Evolutionary conservation across 1,140 invertebrate species (phyloP).

Genomic region (Hyposmocoma kahamanoa): DNA sequence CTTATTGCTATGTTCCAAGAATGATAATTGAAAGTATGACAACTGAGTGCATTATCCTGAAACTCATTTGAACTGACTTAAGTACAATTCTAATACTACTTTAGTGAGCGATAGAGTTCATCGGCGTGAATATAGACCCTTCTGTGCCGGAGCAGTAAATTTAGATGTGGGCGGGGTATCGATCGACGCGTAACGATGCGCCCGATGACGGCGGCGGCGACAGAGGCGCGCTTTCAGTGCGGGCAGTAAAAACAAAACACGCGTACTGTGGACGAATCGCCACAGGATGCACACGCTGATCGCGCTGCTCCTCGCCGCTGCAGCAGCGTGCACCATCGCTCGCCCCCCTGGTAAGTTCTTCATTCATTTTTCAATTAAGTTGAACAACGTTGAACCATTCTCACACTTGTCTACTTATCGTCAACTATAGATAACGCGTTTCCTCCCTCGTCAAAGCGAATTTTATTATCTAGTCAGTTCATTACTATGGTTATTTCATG

Average conservation of each 20-base stretch:
- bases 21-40: too few relatives aligned
- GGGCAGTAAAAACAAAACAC: conserved; percentile 38
- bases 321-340: conserved; percentile 33
- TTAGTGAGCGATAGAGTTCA: neutral
- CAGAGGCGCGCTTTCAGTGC: conserved; percentile 2
- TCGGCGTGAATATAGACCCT: too few relatives aligned
- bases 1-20: too few relatives aligned
- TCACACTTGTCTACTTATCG: conserved; percentile 8
- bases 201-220: conserved; percentile 16
- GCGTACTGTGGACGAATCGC: conserved; percentile 16
- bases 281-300: conserved; percentile 40
- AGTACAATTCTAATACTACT: neutral
- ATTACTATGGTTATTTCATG: too few relatives aligned
- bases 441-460: conserved; percentile 15
- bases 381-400: conserved; percentile 1
- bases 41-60: too few relatives aligned
- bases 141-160: conserved; percentile 6
- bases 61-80: neutral
- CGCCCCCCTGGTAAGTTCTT: conserved; percentile 37
- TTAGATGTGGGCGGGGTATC: conserved; percentile 57
- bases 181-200: conserved; percentile 47
- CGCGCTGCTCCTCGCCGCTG: conserved; percentile 25
- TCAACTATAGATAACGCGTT: conserved; percentile 10
- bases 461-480: too few relatives aligned
- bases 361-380: neutral